A percentile compares a stretch with the other conserved stretches of the same genome.
phyloP scores from a whole-genome alignment of 2,888 invertebrate species.

The Pilophorus perplexus region DNA sequence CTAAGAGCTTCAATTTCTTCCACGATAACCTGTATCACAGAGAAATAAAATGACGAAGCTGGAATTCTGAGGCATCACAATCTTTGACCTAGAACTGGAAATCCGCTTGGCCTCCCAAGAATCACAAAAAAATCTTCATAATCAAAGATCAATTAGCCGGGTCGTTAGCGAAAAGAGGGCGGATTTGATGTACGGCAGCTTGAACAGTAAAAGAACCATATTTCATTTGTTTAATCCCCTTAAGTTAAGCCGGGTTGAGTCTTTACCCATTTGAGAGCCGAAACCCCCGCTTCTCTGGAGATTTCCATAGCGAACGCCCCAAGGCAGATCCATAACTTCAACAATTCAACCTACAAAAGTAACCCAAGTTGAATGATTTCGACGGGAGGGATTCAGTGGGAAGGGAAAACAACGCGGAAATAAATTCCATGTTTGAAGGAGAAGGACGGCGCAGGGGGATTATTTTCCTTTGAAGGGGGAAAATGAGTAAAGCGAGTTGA shows the following conservation, averaged over 20 bases:
- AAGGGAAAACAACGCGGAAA: constrained; percentile 12
- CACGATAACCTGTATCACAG: too few species aligned
- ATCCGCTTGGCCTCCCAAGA: too few species aligned
- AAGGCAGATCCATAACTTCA: constrained; percentile 29
- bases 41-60: too few species aligned
- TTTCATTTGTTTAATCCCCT: constrained; percentile 37
- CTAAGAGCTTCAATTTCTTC: too few species aligned
- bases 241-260: constrained; percentile 28
- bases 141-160: constrained; percentile 24
- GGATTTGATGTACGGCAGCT: constrained; percentile 18
- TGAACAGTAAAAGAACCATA: constrained; percentile 31
- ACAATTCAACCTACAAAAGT: constrained; percentile 33
- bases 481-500: too few species aligned
- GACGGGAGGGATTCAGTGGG: not conserved
- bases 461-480: constrained; percentile 16
- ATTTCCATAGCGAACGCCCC: constrained; percentile 7
- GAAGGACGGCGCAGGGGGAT: not conserved
- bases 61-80: too few species aligned
- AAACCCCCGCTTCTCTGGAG: constrained; percentile 6
- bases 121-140: constrained; percentile 7
- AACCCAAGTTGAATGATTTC: constrained; percentile 36
- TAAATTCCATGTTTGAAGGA: constrained; percentile 27
- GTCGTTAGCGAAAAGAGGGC: not conserved
- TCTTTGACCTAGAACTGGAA: too few species aligned
- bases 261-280: not conserved